Evolutionary conservation across 2,113 vertebrate species (phyloP).

Genomic region (Halichoeres trimaculatus): DNA sequence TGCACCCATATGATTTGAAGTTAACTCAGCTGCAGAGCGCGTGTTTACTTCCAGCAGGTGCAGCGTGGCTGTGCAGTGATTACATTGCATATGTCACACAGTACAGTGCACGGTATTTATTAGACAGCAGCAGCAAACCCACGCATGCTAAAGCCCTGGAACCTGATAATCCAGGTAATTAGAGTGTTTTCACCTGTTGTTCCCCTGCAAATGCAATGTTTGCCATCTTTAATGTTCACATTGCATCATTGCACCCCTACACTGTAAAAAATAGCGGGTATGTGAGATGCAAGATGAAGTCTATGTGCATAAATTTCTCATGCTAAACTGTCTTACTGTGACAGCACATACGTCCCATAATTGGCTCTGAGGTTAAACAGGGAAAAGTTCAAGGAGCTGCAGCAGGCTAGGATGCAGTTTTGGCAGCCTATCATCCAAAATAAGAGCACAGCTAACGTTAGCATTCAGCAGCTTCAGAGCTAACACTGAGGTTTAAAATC

Average conservation of each 20-base stretch:
- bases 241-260: slow-evolving; percentile 10
- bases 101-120: slow-evolving; percentile 12
- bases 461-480: too few species aligned
- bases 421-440: neutral
- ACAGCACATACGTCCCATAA: neutral
- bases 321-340: too few species aligned
- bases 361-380: neutral
- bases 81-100: slow-evolving; percentile 7
- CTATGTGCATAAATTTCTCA: neutral
- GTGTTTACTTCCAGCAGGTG: slow-evolving; percentile 69
- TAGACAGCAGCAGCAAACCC: slow-evolving; percentile 27
- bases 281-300: neutral
- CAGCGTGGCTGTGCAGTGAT: slow-evolving; percentile 21
- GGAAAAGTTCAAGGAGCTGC: neutral
- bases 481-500: too few species aligned
- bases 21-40: slow-evolving; percentile 21
- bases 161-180: slow-evolving; percentile 11
- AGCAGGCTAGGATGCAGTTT: neutral
- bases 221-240: slow-evolving; percentile 16
- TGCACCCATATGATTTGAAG: slow-evolving; percentile 29
- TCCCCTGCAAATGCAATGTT: neutral
- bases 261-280: slow-evolving; percentile 8
- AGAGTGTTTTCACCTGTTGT: slow-evolving; percentile 9
- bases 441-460: too few species aligned
- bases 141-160: slow-evolving; percentile 10